phyloP scores from a whole-genome alignment of 2,888 invertebrate genomes.

The Lithophane semibrunnea region DNA sequence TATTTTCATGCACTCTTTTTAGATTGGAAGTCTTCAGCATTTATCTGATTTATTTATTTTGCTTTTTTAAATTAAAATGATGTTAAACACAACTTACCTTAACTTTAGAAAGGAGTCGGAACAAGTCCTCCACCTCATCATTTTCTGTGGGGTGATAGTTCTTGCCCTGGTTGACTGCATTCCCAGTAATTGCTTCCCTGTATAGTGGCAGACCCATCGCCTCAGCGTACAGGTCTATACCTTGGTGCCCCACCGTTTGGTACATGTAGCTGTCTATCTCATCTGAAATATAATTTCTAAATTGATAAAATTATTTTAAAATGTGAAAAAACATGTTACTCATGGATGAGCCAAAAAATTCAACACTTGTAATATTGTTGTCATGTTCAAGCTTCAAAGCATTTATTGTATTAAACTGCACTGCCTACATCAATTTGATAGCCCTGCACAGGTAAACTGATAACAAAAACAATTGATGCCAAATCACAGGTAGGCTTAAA shows the following conservation, averaged over 20 bases:
- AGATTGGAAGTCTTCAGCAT: too few relatives aligned
- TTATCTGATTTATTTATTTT: too few relatives aligned
- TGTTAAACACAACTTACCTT: constrained; percentile 88
- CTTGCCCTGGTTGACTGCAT: constrained; percentile 94
- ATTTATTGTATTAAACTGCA: constrained; percentile 1
- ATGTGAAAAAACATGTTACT: neutral
- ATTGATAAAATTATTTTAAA: neutral
- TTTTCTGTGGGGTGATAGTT: constrained; percentile 95
- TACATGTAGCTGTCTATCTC: constrained; percentile 99
- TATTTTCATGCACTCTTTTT: neutral
- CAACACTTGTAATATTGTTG: neutral
- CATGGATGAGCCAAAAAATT: neutral
- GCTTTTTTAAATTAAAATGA: neutral
- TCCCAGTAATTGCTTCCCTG: constrained; percentile 95
- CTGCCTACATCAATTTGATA: constrained; percentile 13
- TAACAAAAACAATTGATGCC: constrained; percentile 50
- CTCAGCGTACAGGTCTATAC: constrained; percentile 96
- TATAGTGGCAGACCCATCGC: constrained; percentile 98
- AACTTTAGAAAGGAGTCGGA: constrained; percentile 94
- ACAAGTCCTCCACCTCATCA: constrained; percentile 99
- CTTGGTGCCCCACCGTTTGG: constrained; percentile 99
- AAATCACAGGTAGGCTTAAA: constrained; percentile 57
- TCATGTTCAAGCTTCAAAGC: constrained; percentile 13
- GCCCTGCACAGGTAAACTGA: constrained; percentile 37
- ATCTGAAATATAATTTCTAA: constrained; percentile 86